Evolutionary conservation across 2,888 invertebrate species (phyloP).

Genomic region (Rhyacophila evoluta): DNA sequence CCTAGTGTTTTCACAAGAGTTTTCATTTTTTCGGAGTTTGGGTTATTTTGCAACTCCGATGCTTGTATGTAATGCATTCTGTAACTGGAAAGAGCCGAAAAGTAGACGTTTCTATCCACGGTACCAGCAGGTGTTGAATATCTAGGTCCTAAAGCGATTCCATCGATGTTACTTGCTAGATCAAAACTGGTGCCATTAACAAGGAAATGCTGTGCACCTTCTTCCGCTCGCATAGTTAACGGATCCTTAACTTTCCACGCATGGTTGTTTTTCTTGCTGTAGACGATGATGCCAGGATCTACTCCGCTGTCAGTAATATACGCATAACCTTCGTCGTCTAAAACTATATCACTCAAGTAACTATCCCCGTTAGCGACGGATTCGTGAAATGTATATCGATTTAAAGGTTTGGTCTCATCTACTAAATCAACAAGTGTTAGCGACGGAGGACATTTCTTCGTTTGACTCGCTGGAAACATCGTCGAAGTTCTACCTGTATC

Average conservation of each 20-base stretch:
- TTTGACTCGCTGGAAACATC: slow-evolving; percentile 63
- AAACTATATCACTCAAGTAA: slow-evolving; percentile 79
- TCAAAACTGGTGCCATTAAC: slow-evolving; percentile 72
- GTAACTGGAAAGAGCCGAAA: slow-evolving; percentile 77
- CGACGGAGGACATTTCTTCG: slow-evolving; percentile 74
- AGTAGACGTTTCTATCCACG: slow-evolving; percentile 73
- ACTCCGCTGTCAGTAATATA: slow-evolving; percentile 79
- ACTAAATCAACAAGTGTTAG: slow-evolving; percentile 77
- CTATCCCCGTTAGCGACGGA: slow-evolving; percentile 71
- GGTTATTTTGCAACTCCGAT: slow-evolving; percentile 69
- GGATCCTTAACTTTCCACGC: slow-evolving; percentile 79
- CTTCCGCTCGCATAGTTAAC: slow-evolving; percentile 73
- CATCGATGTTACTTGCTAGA: slow-evolving; percentile 75
- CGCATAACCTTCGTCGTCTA: slow-evolving; percentile 76
- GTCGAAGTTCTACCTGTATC: slow-evolving; percentile 78
- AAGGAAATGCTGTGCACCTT: slow-evolving; percentile 71
- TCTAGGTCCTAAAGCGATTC: slow-evolving; percentile 78
- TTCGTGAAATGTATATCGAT: slow-evolving; percentile 74
- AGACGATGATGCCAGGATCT: slow-evolving; percentile 81
- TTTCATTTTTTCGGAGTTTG: slow-evolving; percentile 60
- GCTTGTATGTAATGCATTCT: slow-evolving; percentile 76
- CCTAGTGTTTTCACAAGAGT: slow-evolving; percentile 73
- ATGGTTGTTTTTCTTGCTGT: slow-evolving; percentile 72
- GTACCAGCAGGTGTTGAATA: slow-evolving; percentile 61
- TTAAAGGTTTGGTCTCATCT: slow-evolving; percentile 68